Evolutionary conservation across 2,113 vertebrate species (phyloP), one percentile per base, ranked within the genome.

Genomic region (Rhinolophus sinicus): DNA sequence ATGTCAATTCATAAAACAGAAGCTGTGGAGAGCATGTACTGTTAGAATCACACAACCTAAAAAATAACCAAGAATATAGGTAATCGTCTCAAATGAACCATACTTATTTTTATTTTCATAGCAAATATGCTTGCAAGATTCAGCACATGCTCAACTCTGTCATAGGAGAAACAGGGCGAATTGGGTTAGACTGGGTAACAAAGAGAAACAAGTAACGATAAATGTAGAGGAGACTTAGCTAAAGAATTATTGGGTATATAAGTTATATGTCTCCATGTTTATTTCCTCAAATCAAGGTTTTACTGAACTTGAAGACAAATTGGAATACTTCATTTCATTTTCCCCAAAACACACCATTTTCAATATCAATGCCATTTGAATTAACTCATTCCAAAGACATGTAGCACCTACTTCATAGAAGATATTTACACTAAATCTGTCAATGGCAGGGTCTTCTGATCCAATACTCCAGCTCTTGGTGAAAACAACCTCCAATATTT

Each of bases 1-100:
- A 92, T 90, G 50, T 52, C 90, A 93, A 14, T 82, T 94, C 47
- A 78, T 92, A 93, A 95, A 95, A 81, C 64, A 93, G 77, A 80
- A 91, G 96, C 75, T 11, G 22, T 73, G 88, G 44, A 95, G 82
- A 78, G 5, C 33, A 2, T 60, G 47, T 88, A 33, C 87, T 76
- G 38, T 62, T 38, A 40, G 65, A 75, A 96, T 67, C 58, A 40
- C 7, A 7, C 52, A 52, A 21, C 85, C 26, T 35, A 93, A 97
- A 84, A 85, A 35, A 86, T 21, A 97, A 65, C 50, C 94, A 64
- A 80, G 77, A 94, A 95, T 94, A 90, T 19, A 44, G 44, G 24
- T 82, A 54, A 47, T 75, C 47, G 50, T 88, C 76, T 88, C 33
- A 78, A 85, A 84, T 78, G 56, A 85, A 75, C 44, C 4, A 0